Evolutionary conservation across 2,113 vertebrate genomes (phyloP), one percentile per base, ranked within the genome.

Genomic region (Uropsilus gracilis): DNA sequence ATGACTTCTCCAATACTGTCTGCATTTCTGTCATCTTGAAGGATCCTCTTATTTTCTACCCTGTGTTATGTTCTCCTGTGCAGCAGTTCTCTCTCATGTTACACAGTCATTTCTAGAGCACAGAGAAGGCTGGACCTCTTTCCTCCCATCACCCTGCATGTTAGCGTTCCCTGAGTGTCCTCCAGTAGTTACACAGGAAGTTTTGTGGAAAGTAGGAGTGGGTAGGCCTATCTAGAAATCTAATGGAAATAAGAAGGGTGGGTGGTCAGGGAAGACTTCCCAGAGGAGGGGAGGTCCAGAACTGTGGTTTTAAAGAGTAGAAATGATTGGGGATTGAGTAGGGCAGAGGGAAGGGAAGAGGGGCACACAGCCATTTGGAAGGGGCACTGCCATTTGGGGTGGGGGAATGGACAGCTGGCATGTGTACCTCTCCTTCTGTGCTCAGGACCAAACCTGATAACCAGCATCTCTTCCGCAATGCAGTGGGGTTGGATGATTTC

Each of bases 261-360:
- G 39, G 34, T 64, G 20, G 28, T 75, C n/a, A 59, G 44, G 48
- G 26, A 34, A 26, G 48, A 48, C 59, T 32, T 30, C 18, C 4
- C 34, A 37, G 76, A 91, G 64, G 14, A 78, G 39, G 5, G 50
- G 34, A 83, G n/a, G 37, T 37, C 42, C 59, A 50, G n/a, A 18
- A 18, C 17, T 11, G 17, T 1, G 20, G 20, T 32, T 39, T 39
- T 44, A 57, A 77, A 78, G 68, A 73, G 44, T 48, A 48, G 37
- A 18, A 50, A 30, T 0, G 8, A 22, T 4, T 1, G 3, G 16
- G 11, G 42, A 18, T 3, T 2, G 2, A 22, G 28, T 24, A 9
- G 50, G 68, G 26, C 75, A 66, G 64, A n/a, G 20, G 30, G 28
- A 17, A 42, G 90, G 80, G 20, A 26, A 28, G 14, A 42, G 90